These are phyloP conservation scores for Paratilapia polleni DNA, from an alignment of 2,113 vertebrate species.

Conservation along the genomic window DNA sequence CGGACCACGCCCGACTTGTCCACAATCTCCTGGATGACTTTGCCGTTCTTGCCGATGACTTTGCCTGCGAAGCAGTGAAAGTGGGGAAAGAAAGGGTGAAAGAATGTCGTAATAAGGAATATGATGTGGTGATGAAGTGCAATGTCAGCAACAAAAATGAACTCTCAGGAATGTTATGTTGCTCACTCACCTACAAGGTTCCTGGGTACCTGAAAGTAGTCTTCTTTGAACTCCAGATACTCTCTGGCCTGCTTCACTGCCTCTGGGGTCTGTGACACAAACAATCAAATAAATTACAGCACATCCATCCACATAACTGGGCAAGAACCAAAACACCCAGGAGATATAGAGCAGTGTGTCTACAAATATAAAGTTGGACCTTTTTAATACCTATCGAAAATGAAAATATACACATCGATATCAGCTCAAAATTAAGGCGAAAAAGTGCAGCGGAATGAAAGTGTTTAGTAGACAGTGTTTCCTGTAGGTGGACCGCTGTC, in stretches of 20 bases:
- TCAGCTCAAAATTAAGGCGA: accelerated
- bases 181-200: constrained; percentile 88
- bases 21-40: constrained; percentile 95
- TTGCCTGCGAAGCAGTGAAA: constrained; percentile 78
- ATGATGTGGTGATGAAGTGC: neutral
- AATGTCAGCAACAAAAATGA: neutral
- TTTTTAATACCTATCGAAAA: no score
- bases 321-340: neutral
- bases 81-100: no score
- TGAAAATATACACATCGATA: neutral
- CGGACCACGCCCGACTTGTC: constrained; percentile 94
- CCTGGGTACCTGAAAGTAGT: constrained; percentile 90
- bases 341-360: no score
- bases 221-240: constrained; percentile 91
- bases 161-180: neutral
- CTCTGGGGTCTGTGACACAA: constrained; percentile 83
- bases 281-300: neutral
- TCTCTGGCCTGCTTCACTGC: constrained; percentile 89
- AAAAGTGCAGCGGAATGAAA: no score
- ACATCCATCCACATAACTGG: neutral
- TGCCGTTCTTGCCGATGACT: constrained; percentile 93
- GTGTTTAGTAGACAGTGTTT: no score
- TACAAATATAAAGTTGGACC: no score
- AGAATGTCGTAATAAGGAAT: neutral
- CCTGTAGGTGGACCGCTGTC: no score